Evolutionary conservation across 2,113 vertebrate species (phyloP).

Genomic region (Antechinus stuartii): DNA sequence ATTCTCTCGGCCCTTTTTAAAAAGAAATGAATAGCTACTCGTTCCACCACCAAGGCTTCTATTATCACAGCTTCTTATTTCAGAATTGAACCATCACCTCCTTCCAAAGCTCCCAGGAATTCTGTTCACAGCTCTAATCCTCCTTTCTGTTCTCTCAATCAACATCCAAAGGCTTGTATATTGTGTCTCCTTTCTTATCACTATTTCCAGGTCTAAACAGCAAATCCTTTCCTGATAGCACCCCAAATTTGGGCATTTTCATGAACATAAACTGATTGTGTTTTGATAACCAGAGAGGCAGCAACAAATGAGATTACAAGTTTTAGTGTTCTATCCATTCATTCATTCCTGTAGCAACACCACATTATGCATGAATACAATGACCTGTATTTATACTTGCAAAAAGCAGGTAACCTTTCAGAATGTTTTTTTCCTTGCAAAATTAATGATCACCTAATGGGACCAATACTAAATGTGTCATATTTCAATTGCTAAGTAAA

Average conservation of each 20-base stretch:
- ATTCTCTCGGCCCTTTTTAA: slow-evolving; percentile 26
- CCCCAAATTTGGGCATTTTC: slow-evolving; percentile 12
- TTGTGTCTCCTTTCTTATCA: background rate
- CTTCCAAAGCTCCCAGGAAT: background rate
- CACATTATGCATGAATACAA: background rate
- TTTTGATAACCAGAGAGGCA: background rate
- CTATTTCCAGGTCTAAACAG: slow-evolving; percentile 6
- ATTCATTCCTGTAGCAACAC: background rate
- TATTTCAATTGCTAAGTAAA: background rate
- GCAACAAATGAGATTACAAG: background rate
- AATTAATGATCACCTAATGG: background rate
- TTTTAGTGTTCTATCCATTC: background rate
- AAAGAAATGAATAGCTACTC: slow-evolving; percentile 55
- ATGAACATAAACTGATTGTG: background rate
- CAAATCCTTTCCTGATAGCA: slow-evolving; percentile 1
- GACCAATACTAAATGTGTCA: background rate
- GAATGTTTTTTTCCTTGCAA: background rate
- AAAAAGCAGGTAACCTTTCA: background rate
- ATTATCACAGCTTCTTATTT: slow-evolving; percentile 20
- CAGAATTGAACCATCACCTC: background rate
- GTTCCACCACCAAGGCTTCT: background rate
- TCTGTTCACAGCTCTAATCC: slow-evolving; percentile 14
- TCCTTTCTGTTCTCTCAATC: background rate
- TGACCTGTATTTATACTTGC: background rate
- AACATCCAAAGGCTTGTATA: background rate